Conservation (phyloP, 2,113 vertebrate species). For the Rhea americana region DNA sequence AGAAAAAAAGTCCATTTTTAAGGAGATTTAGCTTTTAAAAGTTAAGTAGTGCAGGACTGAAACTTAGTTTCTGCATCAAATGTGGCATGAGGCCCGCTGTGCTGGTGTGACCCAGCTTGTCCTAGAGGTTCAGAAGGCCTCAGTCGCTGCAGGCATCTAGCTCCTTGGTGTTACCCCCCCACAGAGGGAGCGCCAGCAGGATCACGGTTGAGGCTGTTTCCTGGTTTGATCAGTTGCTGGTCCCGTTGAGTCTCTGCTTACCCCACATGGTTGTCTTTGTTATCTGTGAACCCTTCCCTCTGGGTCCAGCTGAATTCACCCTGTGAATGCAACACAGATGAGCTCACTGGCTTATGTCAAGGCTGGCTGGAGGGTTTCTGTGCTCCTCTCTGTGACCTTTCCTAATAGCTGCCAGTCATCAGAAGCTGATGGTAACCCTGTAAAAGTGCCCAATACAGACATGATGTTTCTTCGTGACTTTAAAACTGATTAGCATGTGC, state of each 20-base stretch:
- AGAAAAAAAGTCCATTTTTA: not conserved
- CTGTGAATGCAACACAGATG: not conserved
- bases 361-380: not conserved
- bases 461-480: not conserved
- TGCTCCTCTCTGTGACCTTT: not conserved
- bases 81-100: accelerated
- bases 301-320: not conserved
- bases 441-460: not conserved
- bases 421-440: not conserved
- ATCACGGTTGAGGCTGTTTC: not conserved
- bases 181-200: not conserved
- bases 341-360: accelerated
- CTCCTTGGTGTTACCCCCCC: not conserved
- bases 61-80: not conserved
- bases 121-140: not conserved
- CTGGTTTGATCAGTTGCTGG: not conserved
- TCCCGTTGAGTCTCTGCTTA: not conserved
- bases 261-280: not conserved
- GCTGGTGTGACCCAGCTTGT: not conserved
- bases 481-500: not conserved
- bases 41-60: not conserved
- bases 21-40: slow-evolving; percentile 6
- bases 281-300: not conserved
- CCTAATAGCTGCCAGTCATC: not conserved
- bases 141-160: accelerated